Evolutionary conservation across 2,888 invertebrate genomes (phyloP), one percentile per base, ranked within the genome.

Genomic region (Scaptomyza tumidula): DNA sequence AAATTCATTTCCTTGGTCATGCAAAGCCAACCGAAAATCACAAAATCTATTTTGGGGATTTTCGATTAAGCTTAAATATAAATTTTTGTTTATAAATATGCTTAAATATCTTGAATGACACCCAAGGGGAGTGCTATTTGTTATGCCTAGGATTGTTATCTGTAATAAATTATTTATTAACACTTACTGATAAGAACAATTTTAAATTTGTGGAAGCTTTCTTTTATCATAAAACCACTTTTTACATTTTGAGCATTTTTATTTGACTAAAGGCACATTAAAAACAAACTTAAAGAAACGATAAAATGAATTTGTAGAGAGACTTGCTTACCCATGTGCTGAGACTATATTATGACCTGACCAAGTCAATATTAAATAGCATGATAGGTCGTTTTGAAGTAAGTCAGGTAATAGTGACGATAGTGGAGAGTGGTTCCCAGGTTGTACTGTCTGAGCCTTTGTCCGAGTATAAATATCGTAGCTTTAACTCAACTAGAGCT

Each of bases 381-480:
- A 35, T n/a, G 43, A 14, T 46, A 35, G 46, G 3, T 44, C 35
- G 37, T 9, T 46, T 57, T 5, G 35, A 39, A 19, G n/a, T n/a
- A 41, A 43, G 7, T n/a, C 24, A 41, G 39, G n/a, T 39, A 27
- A 63, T 9, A 24, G 53, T 14, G 24, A 13, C 54, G 55, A 60
- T 9, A 49, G 19, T 33, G 9, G 3, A 33, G 6, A 6, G 54
- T 43, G 56, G 33, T 55, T 48, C 35, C 43, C 63, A 60, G 57
- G 56, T 43, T 41, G 9, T n/a, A n/a, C n/a, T 13, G 27, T 27
- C 27, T 27, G 27, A 27, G 27, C 27, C 27, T 35, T 33, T 6
- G 29, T 19, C 7, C 0, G 14, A 9, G 35, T 76, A 75, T 75
- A 75, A 65, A 65, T 58, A 61, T n/a, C n/a, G n/a, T n/a, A n/a